These are phyloP conservation scores for Porites australiensis DNA, from an alignment of 64 coral and sea anemone species.

Conservation along the genomic window DNA sequence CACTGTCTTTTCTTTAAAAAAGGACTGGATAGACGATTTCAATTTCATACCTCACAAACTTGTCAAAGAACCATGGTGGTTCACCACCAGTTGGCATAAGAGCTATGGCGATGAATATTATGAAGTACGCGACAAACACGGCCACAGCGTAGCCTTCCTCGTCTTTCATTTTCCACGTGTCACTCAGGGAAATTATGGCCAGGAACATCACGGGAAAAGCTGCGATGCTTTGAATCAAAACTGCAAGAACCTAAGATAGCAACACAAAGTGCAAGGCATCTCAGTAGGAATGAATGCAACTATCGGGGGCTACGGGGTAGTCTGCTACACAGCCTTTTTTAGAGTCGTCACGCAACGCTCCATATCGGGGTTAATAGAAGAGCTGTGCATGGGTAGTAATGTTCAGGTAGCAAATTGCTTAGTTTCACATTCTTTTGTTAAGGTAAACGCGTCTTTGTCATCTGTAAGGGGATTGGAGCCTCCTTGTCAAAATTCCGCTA, in stretches of 20 bases:
- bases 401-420: too few relatives aligned
- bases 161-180: conserved; percentile 3
- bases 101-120: conserved; percentile 70
- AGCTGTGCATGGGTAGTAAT: too few relatives aligned
- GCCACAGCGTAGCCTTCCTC: conserved; percentile 55
- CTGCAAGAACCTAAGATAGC: conserved; percentile 46
- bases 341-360: too few relatives aligned
- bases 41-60: conserved; percentile 74
- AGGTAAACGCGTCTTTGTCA: too few relatives aligned
- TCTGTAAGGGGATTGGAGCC: too few relatives aligned
- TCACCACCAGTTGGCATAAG: conserved; percentile 73
- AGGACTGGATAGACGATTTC: neutral
- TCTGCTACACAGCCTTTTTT: too few relatives aligned
- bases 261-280: neutral
- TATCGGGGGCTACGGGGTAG: too few relatives aligned
- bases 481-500: too few relatives aligned
- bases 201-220: conserved; percentile 82
- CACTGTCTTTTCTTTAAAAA: too few relatives aligned
- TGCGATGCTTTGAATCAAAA: conserved; percentile 85
- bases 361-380: too few relatives aligned
- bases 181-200: conserved; percentile 46
- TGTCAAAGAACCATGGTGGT: conserved; percentile 50
- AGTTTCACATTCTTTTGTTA: too few relatives aligned
- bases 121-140: conserved; percentile 62
- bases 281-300: too few relatives aligned